phyloP scores from a whole-genome alignment of 2,888 invertebrate species.

The Macrophya alboannulata region DNA sequence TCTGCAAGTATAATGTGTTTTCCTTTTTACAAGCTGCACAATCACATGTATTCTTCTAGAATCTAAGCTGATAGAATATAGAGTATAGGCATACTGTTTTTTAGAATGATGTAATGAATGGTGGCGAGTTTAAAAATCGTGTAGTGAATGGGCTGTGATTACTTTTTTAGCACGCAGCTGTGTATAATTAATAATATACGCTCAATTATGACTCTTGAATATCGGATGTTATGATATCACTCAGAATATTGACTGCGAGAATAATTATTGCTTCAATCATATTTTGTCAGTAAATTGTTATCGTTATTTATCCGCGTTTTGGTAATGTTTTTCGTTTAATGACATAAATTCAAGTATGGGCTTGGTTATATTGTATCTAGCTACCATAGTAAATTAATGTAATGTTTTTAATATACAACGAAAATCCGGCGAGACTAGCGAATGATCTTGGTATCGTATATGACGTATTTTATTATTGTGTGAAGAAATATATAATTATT shows the following conservation, averaged over 20 bases:
- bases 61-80: slow-evolving; percentile 19
- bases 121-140: not conserved
- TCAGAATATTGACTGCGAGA: slow-evolving; percentile 15
- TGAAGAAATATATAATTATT: not conserved
- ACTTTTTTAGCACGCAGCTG: slow-evolving; percentile 14
- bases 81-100: slow-evolving; percentile 15
- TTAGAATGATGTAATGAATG: not conserved
- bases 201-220: slow-evolving; percentile 12
- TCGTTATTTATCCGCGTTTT: not conserved
- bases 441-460: slow-evolving; percentile 8
- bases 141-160: slow-evolving; percentile 46
- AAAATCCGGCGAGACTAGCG: slow-evolving; percentile 5
- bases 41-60: slow-evolving; percentile 4
- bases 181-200: not conserved
- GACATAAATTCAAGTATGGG: not conserved
- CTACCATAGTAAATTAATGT: not conserved
- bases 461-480: slow-evolving; percentile 6
- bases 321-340: not conserved
- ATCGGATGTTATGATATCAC: not conserved
- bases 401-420: slow-evolving; percentile 30
- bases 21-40: slow-evolving; percentile 11
- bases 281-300: slow-evolving; percentile 6
- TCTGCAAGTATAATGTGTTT: slow-evolving; percentile 10
- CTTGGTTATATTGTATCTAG: not conserved
- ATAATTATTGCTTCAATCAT: slow-evolving; percentile 12